Conservation (phyloP, 2,113 vertebrate species). For the Aix galericulata region DNA sequence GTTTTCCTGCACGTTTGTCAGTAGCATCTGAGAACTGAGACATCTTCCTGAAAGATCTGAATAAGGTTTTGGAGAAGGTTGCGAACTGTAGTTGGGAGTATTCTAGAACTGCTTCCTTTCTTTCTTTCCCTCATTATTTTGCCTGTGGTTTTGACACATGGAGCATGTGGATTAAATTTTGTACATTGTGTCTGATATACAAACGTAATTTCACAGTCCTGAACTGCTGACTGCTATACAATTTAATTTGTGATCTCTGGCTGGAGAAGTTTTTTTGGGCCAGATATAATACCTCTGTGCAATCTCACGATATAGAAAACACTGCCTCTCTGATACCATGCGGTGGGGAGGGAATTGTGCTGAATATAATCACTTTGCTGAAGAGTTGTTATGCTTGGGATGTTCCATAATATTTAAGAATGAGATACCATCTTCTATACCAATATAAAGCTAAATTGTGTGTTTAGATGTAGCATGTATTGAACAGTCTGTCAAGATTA, state of each 20-base stretch:
- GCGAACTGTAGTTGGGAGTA: background rate
- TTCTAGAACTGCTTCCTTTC: background rate
- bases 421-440: background rate
- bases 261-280: background rate
- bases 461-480: background rate
- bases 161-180: background rate
- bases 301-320: background rate
- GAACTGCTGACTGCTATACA: background rate
- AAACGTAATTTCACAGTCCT: background rate
- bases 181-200: background rate
- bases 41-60: background rate
- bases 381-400: background rate
- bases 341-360: background rate
- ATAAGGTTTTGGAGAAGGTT: background rate
- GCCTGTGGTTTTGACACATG: background rate
- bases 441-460: background rate
- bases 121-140: background rate
- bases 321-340: background rate
- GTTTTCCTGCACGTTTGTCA: background rate
- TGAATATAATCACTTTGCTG: background rate
- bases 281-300: background rate
- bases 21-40: background rate
- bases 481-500: background rate
- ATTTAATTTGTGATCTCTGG: background rate
- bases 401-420: background rate